Percentiles rank a stretch among this genome's conserved stretches.
Conservation (phyloP, 2,888 invertebrate genomes). For the Tachina grossa region DNA sequence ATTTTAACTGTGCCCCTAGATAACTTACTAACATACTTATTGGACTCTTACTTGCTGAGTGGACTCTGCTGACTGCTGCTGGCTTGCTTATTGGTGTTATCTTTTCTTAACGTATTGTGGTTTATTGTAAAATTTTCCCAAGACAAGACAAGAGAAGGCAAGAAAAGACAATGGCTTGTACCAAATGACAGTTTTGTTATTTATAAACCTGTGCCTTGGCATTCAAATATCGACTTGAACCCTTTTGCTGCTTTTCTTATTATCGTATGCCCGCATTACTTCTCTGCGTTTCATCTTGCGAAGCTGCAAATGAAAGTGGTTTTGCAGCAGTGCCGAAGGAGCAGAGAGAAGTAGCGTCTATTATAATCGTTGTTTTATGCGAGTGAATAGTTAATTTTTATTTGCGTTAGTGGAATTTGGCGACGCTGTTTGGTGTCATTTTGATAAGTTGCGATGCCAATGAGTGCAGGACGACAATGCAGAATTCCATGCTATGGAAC, state of each 20-base stretch:
- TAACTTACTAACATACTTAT: slow-evolving; percentile 13
- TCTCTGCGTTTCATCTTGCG: background rate
- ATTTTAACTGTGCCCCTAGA: slow-evolving; percentile 9
- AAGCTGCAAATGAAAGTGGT: slow-evolving; percentile 56
- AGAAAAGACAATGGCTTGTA: slow-evolving; percentile 74
- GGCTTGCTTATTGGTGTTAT: background rate
- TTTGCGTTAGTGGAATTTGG: slow-evolving; percentile 79
- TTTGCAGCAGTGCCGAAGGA: background rate
- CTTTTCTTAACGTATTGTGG: background rate
- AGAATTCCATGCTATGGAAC: slow-evolving; percentile 70
- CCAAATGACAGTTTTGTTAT: slow-evolving; percentile 73
- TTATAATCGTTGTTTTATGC: slow-evolving; percentile 69
- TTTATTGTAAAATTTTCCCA: slow-evolving; percentile 50
- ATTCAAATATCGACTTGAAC: slow-evolving; percentile 72
- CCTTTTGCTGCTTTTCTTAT: background rate
- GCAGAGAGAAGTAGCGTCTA: slow-evolving; percentile 42
- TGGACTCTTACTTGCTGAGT: background rate
- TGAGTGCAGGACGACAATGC: slow-evolving; percentile 73
- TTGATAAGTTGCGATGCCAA: slow-evolving; percentile 80
- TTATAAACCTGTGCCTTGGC: slow-evolving; percentile 74
- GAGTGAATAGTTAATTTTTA: slow-evolving; percentile 75
- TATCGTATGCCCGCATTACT: background rate
- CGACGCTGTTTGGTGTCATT: slow-evolving; percentile 82
- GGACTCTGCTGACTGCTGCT: background rate
- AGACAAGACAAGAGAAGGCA: background rate